These are phyloP conservation scores for Drosophila aff. DNA, from an alignment of 1,140 invertebrate species.

Conservation along the genomic window DNA sequence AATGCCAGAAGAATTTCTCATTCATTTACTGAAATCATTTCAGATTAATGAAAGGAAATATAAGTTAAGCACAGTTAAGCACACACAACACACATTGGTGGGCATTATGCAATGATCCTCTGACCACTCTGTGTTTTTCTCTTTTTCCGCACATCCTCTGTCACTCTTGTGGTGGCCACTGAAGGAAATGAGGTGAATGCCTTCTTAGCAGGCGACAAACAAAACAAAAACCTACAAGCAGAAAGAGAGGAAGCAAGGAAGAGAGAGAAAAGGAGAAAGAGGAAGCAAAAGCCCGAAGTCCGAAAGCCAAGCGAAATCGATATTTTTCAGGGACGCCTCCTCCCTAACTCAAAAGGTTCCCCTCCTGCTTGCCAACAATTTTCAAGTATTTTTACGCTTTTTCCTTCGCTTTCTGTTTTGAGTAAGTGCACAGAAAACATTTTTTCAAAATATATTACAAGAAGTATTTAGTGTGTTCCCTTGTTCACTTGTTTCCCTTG, in stretches of 20 bases:
- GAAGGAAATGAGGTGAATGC: conserved; percentile 73
- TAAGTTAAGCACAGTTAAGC: conserved; percentile 17
- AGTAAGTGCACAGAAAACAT: conserved; percentile 8
- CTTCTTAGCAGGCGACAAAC: conserved; percentile 67
- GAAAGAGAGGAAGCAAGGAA: conserved; percentile 5
- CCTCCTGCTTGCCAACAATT: background rate
- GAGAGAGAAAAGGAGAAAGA: conserved; percentile 4
- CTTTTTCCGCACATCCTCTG: too few relatives aligned
- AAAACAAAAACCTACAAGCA: conserved; percentile 31
- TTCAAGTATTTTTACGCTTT: conserved; percentile 7
- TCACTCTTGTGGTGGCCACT: conserved; percentile 18
- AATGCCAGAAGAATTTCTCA: background rate
- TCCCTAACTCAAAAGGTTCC: background rate
- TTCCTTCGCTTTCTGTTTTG: conserved; percentile 17
- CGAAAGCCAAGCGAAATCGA: conserved; percentile 65
- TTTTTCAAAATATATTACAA: background rate
- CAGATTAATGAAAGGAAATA: background rate
- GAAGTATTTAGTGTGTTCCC: background rate
- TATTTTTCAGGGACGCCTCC: conserved; percentile 69
- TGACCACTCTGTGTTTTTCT: conserved; percentile 9
- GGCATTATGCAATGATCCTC: conserved; percentile 44
- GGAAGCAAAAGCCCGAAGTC: conserved; percentile 38
- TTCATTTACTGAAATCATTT: conserved; percentile 3
- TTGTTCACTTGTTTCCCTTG: background rate
- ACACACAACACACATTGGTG: background rate